Base-by-base conservation (phyloP, 2,888 invertebrate species). In the Philhelius pedissequus region DNA sequence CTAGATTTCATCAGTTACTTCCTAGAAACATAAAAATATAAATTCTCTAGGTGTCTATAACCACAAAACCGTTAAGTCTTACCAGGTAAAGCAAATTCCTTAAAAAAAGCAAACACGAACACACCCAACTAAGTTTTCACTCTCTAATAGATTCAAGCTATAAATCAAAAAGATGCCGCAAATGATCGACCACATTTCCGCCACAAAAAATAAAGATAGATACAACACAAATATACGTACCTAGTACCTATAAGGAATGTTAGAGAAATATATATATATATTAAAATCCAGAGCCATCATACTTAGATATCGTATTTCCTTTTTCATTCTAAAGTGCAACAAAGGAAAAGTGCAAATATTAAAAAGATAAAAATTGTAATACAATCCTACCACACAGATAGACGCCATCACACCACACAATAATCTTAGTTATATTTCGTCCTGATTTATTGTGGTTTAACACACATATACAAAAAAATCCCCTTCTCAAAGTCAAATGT, bases 361-460 rank as follows among this genome's bases (percentile, higher is more conserved):
- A n/a, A n/a, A n/a, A n/a, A n/a, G n/a, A n/a, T 27, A 30, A 43
- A 50, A 79, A 78, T 69, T 70, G 79, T 79, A 83, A 83, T 40
- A 38, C 40, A 70, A 83, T 74, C 69, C 73, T 50, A 69, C 27
- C 1, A 32, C 27, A 35, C 35, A 38, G 11, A 48, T 22, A 4
- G 1, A 50, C 22, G 18, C n/a, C 48, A 60, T 48, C 40, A 35
- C 0, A 20, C 6, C 27, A 50, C n/a, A 50, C n/a, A 32, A 32
- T 25, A 5, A 4, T 3, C 5, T 4, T 5, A 25, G 25, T 5
- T 32, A 32, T 32, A 9, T 32, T 20, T 32, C 20, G 35, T 56
- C 32, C 56, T 56, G 54, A 76, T 54, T 45, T 69, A 68, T 52
- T 82, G 82, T 43, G 71, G 77, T 78, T 78, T 64, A 54, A 13